These are phyloP conservation scores for Mirounga angustirostris DNA, from an alignment of 2,113 vertebrate species.

Conservation along the genomic window DNA sequence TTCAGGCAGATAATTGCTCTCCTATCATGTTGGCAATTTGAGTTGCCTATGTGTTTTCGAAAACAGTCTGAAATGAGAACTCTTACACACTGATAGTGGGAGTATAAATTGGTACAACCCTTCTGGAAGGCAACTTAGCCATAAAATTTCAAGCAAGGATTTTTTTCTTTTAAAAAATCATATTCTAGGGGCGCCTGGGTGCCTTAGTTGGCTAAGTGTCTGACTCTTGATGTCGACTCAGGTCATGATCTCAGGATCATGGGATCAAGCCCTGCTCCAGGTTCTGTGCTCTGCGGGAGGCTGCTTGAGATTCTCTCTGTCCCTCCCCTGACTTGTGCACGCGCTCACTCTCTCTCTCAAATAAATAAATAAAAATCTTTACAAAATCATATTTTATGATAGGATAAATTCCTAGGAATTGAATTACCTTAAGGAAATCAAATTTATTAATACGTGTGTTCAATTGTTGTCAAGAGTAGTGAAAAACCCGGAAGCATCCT, in stretches of 20 bases:
- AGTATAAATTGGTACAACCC: neutral
- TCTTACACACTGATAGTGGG: neutral
- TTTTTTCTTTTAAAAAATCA: neutral
- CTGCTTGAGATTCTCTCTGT: neutral
- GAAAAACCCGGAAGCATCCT: neutral
- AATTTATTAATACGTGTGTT: neutral
- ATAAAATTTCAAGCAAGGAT: constrained; percentile 1
- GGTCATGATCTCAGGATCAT: neutral
- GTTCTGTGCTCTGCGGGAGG: neutral
- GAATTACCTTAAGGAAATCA: neutral
- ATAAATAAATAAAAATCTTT: neutral
- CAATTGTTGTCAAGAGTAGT: neutral
- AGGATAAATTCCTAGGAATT: neutral
- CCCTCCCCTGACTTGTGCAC: neutral
- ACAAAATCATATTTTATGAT: neutral
- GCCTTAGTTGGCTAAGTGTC: neutral
- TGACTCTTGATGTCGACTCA: neutral
- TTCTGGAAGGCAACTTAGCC: constrained; percentile 33
- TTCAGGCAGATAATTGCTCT: constrained; percentile 42
- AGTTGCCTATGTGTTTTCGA: neutral
- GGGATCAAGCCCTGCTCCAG: neutral
- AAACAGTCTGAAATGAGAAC: constrained; percentile 16
- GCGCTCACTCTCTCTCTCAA: neutral
- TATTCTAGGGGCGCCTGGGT: neutral
- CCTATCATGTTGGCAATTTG: neutral